Base-by-base conservation (phyloP, 2,888 invertebrate genomes). In the Candidula unifasciata region DNA sequence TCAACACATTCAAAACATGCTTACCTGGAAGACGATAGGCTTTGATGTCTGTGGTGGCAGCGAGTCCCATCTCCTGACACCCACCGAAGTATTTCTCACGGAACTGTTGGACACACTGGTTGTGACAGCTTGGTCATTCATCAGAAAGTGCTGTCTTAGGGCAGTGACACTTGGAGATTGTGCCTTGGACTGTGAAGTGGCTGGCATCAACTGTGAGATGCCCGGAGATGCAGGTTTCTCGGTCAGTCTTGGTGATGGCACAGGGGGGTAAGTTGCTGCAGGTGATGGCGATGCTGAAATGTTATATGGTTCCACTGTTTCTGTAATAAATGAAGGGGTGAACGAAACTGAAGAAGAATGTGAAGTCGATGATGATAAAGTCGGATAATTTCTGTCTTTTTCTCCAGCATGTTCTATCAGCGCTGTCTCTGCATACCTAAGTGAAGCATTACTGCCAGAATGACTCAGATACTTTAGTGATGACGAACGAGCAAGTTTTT, bases 41-140 rank as follows among this genome's bases (percentile, higher is more conserved):
- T 80, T 87, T n/a, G 74, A 74, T 33, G 87, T 85, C 66, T 87
- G 87, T 1, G 87, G 86, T 13, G 88, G 88, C 33, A 88, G 84
- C 18, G 88, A 88, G 44, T 87, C 87, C 88, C 87, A 87, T 44
- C 88, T 83, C 54, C 87, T 77, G 80, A 88, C 74, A 21, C 81
- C 79, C 16, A 76, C 80, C 21, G 74, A 52, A n/a, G 73, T 60
- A 24, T 79, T 79, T 24, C 74, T 57, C 16, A 6, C 5, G 27
- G 44, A 82, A 73, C 13, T 78, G 35, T 21, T 80, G 44, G 60
- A 76, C 35, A 77, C 60, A 6, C 52, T 68, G 52, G 64, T 24
- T 21, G 73, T 33, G 16, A 80, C 76, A n/a, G 64, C n/a, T 57
- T 85, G 74, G 60, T 85, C 86, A 33, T 85, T 82, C 73, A 68